These are phyloP conservation scores for Chrysolina haemoptera DNA, from an alignment of 2,888 invertebrate species.

Conservation along the genomic window DNA sequence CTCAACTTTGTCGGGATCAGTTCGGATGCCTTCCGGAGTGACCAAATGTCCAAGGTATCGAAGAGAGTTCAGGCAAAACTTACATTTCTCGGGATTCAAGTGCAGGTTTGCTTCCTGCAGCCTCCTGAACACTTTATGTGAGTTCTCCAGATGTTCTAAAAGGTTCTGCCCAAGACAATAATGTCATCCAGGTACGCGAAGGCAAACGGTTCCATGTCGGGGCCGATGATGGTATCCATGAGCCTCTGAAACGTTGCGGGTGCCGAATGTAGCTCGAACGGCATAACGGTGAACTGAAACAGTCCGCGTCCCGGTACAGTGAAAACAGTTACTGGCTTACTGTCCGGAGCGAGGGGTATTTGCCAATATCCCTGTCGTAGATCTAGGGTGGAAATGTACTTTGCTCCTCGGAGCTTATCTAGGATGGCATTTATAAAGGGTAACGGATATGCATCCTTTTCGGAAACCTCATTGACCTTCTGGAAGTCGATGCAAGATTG, in stretches of 20 bases:
- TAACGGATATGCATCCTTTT: conserved; percentile 52
- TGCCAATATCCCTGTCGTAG: neutral
- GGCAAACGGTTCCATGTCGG: conserved; percentile 17
- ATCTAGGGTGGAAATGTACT: conserved; percentile 42
- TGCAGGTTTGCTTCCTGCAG: too few species aligned
- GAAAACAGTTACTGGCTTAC: neutral
- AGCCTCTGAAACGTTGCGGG: conserved; percentile 17
- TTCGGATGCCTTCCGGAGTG: neutral
- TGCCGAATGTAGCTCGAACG: conserved; percentile 1
- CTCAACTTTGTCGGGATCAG: conserved; percentile 21
- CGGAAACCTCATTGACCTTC: conserved; percentile 35
- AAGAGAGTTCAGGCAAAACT: neutral
- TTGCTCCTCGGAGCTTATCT: conserved; percentile 50
- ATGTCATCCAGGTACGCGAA: conserved; percentile 24
- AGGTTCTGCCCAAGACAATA: neutral
- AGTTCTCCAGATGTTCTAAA: too few species aligned
- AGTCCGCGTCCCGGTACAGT: neutral
- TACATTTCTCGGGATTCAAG: too few species aligned
- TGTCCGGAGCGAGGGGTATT: neutral
- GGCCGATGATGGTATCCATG: conserved; percentile 1
- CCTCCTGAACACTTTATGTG: too few species aligned
- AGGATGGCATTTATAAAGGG: conserved; percentile 54
- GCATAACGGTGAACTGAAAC: conserved; percentile 5
- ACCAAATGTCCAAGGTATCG: conserved; percentile 37
- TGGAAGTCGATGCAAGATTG: conserved; percentile 45